phyloP scores from a whole-genome alignment of 1,140 invertebrate species.

The Lepidotrigona ventralis region DNA sequence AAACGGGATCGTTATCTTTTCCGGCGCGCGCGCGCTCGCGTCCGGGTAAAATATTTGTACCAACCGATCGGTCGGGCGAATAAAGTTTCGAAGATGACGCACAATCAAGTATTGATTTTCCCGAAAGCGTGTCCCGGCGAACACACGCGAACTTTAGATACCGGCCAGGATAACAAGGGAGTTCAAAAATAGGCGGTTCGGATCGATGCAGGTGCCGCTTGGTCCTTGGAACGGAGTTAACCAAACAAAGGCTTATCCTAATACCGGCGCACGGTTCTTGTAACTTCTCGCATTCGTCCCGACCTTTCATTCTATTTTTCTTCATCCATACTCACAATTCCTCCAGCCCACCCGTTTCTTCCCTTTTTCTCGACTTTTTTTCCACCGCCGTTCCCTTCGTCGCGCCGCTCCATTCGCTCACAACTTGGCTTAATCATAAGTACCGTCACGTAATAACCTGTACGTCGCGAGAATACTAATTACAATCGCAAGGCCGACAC shows the following conservation, averaged over 20 bases:
- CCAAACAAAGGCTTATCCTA: constrained; percentile 34
- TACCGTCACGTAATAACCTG: constrained; percentile 31
- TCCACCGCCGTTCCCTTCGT: background rate
- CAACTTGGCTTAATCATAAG: constrained; percentile 15
- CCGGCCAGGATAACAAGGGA: constrained; percentile 53
- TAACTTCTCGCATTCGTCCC: constrained; percentile 9
- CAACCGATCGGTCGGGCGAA: background rate
- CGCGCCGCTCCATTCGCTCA: background rate
- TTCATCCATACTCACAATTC: background rate
- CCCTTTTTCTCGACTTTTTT: background rate
- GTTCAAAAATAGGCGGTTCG: constrained; percentile 59
- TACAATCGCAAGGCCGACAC: background rate
- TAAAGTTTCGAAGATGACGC: constrained; percentile 41
- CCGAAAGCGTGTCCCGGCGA: constrained; percentile 2
- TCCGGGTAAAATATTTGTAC: background rate
- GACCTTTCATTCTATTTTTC: constrained; percentile 10
- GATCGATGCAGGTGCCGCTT: constrained; percentile 52
- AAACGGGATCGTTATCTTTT: constrained; percentile 1
- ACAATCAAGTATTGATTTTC: constrained; percentile 59
- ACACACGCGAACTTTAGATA: constrained; percentile 58
- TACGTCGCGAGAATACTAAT: constrained; percentile 19
- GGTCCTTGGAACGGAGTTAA: constrained; percentile 47
- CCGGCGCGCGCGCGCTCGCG: background rate
- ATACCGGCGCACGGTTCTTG: constrained; percentile 3
- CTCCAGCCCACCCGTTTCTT: too few species aligned